Evolutionary conservation across 2,113 vertebrate species (phyloP), one percentile per base, ranked within the genome.

Genomic region (Parus major): DNA sequence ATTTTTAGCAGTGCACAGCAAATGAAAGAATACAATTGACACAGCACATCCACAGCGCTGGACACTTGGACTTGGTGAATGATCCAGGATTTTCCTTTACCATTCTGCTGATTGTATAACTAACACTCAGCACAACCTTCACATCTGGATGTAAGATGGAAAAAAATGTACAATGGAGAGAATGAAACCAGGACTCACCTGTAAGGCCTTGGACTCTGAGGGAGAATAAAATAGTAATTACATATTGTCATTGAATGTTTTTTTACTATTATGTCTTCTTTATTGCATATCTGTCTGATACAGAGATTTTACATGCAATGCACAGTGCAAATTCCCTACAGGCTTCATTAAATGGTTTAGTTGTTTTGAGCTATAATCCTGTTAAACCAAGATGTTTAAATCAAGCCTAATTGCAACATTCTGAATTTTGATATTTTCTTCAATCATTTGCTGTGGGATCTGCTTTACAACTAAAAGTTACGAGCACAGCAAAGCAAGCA

Each of bases 1-100:
- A 5, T 0, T 25, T 47, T 49, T 50, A 42, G 31, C 0, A 0
- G 11, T 41, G 25, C 15, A 15, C 2, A 25, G 25, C 42, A 83
- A 63, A 55, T 25, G 79, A 47, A 73, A 13, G 6, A 84, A 55
- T 59, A 46, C 1, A 28, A 19, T 9, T 60, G 29, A 80, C n/a
- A 63, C 6, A 86, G 27, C 5, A 46, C 11, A 81, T 42, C 7
- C 16, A 42, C 27, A 39, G 23, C 16, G 69, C 3, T 0, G 0
- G 17, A 61, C 12, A 16, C 4, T 55, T 65, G 29, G 27, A 29
- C 20, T 69, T 49, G 16, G 12, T 13, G 41, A 84, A 70, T 13
- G 31, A 77, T 59, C 23, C 8, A 25, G 13, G 12, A 3, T 49
- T 90, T 82, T 85, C 11, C 15, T 65, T 81, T 66, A 7, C 70